Evolutionary conservation across 2,113 vertebrate species (phyloP).

Genomic region (Maccullochella peelii): DNA sequence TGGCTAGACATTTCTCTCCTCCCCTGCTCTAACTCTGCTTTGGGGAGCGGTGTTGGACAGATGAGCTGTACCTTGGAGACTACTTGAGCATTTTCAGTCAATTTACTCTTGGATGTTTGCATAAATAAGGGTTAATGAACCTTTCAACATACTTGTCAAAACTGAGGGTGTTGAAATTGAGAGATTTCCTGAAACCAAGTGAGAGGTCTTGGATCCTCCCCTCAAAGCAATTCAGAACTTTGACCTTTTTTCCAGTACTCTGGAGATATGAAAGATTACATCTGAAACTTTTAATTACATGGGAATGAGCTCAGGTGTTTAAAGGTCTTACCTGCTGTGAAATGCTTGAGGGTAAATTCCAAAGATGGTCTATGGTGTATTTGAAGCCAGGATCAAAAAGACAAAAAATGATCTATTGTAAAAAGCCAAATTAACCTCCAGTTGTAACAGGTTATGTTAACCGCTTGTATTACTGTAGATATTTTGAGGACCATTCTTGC

Average conservation of each 20-base stretch:
- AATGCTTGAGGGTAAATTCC: constrained; percentile 1
- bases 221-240: neutral
- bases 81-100: neutral
- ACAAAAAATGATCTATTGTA: neutral
- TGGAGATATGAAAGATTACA: neutral
- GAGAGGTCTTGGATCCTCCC: neutral
- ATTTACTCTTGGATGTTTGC: neutral
- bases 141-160: constrained; percentile 1
- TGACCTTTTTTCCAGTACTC: neutral
- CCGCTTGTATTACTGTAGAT: neutral
- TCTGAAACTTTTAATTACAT: constrained; percentile 4
- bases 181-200: constrained; percentile 9
- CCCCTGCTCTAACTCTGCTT: neutral
- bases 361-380: neutral
- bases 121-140: neutral
- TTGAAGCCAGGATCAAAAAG: constrained; percentile 30
- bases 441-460: neutral
- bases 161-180: neutral
- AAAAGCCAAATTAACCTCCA: constrained; percentile 23
- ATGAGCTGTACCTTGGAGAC: neutral
- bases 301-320: constrained; percentile 1
- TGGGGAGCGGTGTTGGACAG: neutral
- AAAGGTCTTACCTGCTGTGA: constrained; percentile 12
- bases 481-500: neutral
- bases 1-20: constrained; percentile 1